Base-by-base conservation (phyloP, 2,888 invertebrate species). In the Eilema depressum region DNA sequence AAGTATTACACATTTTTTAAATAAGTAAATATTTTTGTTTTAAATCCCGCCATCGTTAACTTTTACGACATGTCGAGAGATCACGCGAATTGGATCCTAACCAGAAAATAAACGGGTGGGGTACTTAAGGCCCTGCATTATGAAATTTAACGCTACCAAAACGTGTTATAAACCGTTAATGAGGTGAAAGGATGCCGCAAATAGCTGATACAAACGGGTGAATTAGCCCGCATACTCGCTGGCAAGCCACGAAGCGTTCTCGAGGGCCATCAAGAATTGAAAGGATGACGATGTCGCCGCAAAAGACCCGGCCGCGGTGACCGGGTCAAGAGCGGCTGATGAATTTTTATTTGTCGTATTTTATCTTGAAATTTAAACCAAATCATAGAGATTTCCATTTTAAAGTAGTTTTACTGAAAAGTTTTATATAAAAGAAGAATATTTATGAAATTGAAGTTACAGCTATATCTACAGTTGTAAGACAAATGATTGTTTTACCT, bases 181-280 rank as follows among this genome's bases (percentile, higher is more conserved):
- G 86, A 88, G 83, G 73, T 77, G 78, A 79, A 84, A 77, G 84
- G 81, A 82, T 79, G 77, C 88, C 86, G 65, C 87, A 87, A 89
- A 90, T 83, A 88, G 86, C 86, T 86, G 87, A 88, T 87, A 86
- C 85, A 85, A 85, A 82, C 80, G 80, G 78, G 79, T 83, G 85
- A 85, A 88, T 86, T 83, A 83, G 80, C 87, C 88, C 87, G 88
- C 88, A 89, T 87, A 86, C 84, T 86, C 82, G 76, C 80, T 73
- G 85, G 86, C 77, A 78, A 86, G 83, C 89, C 89, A 76, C 89
- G 85, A 84, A 85, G 85, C 78, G 82, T 82, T 86, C 80, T 89
- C 81, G 74, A 89, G 89, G 79, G 85, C 81, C 86, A 88, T 91
- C 85, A 75, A 83, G 83, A 85, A 86, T 85, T 86, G 87, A 88